phyloP scores from a whole-genome alignment of 1,140 invertebrate genomes.

The Penaeus chinensis region DNA sequence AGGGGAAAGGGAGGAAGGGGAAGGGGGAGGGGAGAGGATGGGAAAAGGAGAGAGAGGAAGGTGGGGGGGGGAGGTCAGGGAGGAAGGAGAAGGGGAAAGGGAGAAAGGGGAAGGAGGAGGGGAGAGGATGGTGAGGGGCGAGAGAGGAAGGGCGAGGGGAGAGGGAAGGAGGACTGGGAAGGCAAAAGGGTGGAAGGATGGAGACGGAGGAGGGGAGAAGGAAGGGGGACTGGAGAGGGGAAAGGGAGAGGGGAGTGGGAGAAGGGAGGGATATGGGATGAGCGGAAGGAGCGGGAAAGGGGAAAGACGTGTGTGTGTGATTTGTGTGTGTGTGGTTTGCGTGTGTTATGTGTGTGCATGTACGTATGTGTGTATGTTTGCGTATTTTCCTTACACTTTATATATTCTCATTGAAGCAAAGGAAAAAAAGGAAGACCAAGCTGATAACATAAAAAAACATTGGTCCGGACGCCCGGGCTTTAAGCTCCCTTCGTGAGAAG shows the following conservation, averaged over 20 bases:
- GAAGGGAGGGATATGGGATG: neutral
- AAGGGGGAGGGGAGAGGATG: neutral
- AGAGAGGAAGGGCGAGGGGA: neutral
- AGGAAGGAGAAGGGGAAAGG: neutral
- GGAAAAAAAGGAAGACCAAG: neutral
- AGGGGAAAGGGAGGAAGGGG: neutral
- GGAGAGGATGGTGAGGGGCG: neutral
- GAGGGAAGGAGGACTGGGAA: neutral
- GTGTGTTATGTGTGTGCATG: constrained; percentile 6
- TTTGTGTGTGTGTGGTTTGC: constrained; percentile 11
- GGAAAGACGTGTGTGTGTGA: neutral
- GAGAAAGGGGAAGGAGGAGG: neutral
- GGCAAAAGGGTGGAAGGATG: neutral
- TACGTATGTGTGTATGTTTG: constrained; percentile 14
- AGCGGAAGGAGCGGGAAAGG: neutral
- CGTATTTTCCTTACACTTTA: neutral
- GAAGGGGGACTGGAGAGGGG: too few species aligned
- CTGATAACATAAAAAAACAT: neutral
- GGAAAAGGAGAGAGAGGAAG: neutral
- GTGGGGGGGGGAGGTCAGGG: neutral
- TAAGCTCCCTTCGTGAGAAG: too few species aligned
- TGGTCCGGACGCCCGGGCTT: too few species aligned
- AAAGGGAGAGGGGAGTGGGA: neutral
- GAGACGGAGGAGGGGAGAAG: neutral
- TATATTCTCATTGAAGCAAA: too few species aligned